Percentiles rank a stretch among this genome's conserved stretches.
These are phyloP conservation scores for Acromyrmex echinatior DNA, from an alignment of 1,140 invertebrate species.

Conservation along the genomic window DNA sequence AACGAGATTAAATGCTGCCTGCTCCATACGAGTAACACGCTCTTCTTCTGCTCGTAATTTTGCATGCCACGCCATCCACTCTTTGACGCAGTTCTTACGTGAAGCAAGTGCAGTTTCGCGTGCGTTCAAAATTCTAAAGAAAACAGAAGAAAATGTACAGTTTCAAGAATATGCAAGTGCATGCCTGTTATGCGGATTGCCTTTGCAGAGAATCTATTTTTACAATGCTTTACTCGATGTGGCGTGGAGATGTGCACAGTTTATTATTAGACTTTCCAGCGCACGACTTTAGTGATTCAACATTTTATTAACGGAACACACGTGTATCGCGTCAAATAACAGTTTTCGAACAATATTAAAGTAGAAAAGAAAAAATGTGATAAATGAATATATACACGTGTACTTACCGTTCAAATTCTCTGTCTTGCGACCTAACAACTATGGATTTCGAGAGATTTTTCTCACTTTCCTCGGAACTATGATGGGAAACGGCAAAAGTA, in stretches of 20 bases:
- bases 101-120: conserved; percentile 84
- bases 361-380: neutral
- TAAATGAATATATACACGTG: conserved; percentile 18
- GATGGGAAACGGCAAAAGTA: conserved; percentile 83
- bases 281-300: conserved; percentile 52
- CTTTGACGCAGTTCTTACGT: conserved; percentile 84
- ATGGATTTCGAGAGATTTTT: conserved; percentile 84
- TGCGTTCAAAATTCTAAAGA: conserved; percentile 83
- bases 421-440: conserved; percentile 81
- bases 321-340: neutral
- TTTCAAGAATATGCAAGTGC: conserved; percentile 26
- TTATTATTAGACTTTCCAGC: conserved; percentile 82
- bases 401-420: conserved; percentile 84
- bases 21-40: conserved; percentile 84
- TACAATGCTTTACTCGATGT: conserved; percentile 79
- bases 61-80: conserved; percentile 86
- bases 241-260: conserved; percentile 78
- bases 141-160: conserved; percentile 1
- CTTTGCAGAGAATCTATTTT: conserved; percentile 82
- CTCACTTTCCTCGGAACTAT: conserved; percentile 83
- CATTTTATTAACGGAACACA: conserved; percentile 56
- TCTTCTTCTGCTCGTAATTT: conserved; percentile 84
- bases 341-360: conserved; percentile 23
- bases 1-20: conserved; percentile 84
- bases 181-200: conserved; percentile 68